These are phyloP conservation scores for Mellivora capensis DNA, from an alignment of 2,113 vertebrate genomes.

Conservation along the genomic window DNA sequence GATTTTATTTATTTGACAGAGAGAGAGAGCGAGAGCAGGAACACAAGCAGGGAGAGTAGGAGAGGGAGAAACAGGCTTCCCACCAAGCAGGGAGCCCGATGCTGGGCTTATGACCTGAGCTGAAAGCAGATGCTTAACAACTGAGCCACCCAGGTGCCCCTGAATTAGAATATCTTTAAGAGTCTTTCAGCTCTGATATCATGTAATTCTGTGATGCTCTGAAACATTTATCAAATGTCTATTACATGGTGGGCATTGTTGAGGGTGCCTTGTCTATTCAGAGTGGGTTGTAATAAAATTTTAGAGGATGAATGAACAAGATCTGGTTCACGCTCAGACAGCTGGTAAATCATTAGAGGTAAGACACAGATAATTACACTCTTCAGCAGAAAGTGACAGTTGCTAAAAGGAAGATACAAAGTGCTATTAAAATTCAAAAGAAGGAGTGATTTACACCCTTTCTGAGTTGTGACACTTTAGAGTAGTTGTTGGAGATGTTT, in stretches of 20 bases:
- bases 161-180: background rate
- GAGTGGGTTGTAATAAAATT: constrained; percentile 13
- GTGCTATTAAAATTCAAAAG: constrained; percentile 31
- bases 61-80: no score
- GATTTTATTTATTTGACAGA: no score
- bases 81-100: no score
- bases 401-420: constrained; percentile 25
- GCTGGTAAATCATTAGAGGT: background rate
- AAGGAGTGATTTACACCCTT: constrained; percentile 3
- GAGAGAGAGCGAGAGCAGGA: no score
- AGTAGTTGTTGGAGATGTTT: constrained; percentile 35
- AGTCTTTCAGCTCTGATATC: background rate
- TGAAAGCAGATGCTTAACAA: no score
- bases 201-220: background rate
- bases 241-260: background rate
- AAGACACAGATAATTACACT: background rate
- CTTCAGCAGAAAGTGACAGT: constrained; percentile 1
- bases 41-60: no score
- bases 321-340: background rate
- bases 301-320: background rate
- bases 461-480: constrained; percentile 27
- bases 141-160: no score
- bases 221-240: background rate
- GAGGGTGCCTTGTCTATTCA: background rate
- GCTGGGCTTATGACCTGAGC: no score